A percentile compares a stretch with the other conserved stretches of the same genome.
phyloP scores from a whole-genome alignment of 2,797 vertebrate species.

The Poeciliopsis presidionis region DNA sequence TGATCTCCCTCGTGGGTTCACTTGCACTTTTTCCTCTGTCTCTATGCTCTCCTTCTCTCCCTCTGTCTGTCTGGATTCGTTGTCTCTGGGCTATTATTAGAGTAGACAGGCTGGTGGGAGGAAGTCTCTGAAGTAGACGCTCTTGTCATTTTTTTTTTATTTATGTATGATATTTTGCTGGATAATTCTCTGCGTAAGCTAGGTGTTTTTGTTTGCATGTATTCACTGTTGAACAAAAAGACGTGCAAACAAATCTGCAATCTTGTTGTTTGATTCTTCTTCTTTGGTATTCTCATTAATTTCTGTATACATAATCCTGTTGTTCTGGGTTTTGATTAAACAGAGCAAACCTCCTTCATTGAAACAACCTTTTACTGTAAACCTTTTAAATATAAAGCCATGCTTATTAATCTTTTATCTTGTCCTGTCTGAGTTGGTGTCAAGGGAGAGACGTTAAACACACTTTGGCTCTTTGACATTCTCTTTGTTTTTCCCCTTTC shows the following conservation, averaged over 20 bases:
- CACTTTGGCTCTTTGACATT: constrained; percentile 73
- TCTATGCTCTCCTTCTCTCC: constrained; percentile 64
- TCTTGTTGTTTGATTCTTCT: neutral
- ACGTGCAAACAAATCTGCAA: neutral
- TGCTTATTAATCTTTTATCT: constrained; percentile 81
- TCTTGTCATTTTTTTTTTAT: constrained; percentile 81
- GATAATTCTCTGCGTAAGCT: constrained; percentile 48
- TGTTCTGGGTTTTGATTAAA: constrained; percentile 23
- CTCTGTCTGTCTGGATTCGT: constrained; percentile 77
- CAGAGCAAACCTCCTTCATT: constrained; percentile 33
- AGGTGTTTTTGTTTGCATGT: constrained; percentile 42
- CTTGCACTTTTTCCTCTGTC: constrained; percentile 59
- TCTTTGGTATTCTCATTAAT: constrained; percentile 8
- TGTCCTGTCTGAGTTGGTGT: constrained; percentile 75
- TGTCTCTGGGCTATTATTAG: constrained; percentile 84
- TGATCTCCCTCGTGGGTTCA: constrained; percentile 67
- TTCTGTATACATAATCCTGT: neutral
- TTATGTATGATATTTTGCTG: constrained; percentile 78
- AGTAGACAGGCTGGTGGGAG: constrained; percentile 83
- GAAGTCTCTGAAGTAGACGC: constrained; percentile 81
- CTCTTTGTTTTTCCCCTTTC: constrained; percentile 62
- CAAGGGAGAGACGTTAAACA: constrained; percentile 77
- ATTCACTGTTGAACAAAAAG: constrained; percentile 8
- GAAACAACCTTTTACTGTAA: constrained; percentile 61
- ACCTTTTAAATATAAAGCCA: constrained; percentile 76